Percentiles rank a stretch among this genome's conserved stretches.
These are phyloP conservation scores for Megalopta genalis DNA, from an alignment of 1,140 invertebrate genomes.

Conservation along the genomic window DNA sequence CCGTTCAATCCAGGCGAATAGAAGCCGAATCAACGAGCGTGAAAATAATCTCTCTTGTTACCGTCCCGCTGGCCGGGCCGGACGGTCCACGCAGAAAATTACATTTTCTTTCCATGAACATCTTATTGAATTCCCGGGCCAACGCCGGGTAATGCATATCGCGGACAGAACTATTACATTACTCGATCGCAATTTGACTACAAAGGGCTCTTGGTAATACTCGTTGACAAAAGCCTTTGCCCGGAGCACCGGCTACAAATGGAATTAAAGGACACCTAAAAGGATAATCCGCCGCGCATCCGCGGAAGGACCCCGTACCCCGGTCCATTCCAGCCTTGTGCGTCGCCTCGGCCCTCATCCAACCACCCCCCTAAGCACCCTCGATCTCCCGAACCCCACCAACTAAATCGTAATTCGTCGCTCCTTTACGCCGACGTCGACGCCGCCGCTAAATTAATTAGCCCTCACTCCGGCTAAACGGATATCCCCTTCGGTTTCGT, in stretches of 20 bases:
- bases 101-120: conserved; percentile 21
- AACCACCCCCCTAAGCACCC: too few relatives aligned
- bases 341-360: not conserved
- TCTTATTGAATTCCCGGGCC: conserved; percentile 36
- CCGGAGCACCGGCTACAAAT: conserved; percentile 47
- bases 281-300: conserved; percentile 55
- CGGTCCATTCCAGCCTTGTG: not conserved
- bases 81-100: conserved; percentile 18
- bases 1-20: not conserved
- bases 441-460: conserved; percentile 55
- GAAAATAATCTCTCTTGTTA: not conserved
- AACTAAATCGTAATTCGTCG: conserved; percentile 55
- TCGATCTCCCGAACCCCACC: too few relatives aligned
- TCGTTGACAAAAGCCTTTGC: conserved; percentile 63
- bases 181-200: conserved; percentile 61
- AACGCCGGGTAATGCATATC: conserved; percentile 33
- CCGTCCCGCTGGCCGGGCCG: too few relatives aligned
- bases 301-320: conserved; percentile 30
- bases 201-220: conserved; percentile 55
- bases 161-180: conserved; percentile 51
- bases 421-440: conserved; percentile 41
- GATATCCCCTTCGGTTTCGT: conserved; percentile 46
- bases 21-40: not conserved
- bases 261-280: conserved; percentile 62
- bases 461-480: conserved; percentile 44